Conservation (phyloP, 2,113 vertebrate genomes). For the Nasalis larvatus region DNA sequence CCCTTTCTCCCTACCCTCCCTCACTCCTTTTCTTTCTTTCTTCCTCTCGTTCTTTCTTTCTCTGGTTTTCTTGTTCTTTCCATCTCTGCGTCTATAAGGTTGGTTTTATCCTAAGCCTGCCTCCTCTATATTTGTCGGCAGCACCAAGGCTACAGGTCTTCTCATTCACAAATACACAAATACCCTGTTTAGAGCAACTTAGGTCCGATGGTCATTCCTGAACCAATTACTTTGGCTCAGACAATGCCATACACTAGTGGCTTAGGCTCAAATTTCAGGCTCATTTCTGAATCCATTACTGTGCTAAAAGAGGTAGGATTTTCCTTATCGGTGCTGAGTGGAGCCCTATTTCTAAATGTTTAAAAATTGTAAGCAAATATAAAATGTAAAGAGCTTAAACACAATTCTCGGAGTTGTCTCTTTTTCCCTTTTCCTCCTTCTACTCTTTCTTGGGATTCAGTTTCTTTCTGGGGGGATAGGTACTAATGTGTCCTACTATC, state of each 20-base stretch:
- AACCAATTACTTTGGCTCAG: neutral
- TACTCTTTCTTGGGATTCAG: neutral
- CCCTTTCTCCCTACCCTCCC: neutral
- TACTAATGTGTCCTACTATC: neutral
- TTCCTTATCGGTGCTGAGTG: neutral
- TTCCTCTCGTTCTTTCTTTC: neutral
- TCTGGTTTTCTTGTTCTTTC: neutral
- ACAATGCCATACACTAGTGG: neutral
- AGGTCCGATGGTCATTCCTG: neutral
- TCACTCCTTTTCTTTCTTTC: rapidly evolving
- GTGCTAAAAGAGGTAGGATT: neutral
- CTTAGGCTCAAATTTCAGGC: neutral
- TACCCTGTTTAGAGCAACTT: neutral
- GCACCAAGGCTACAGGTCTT: neutral
- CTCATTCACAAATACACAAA: neutral
- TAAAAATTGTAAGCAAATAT: neutral
- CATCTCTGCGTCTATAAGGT: neutral
- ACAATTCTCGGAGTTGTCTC: neutral
- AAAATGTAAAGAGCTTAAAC: neutral
- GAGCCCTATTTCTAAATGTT: neutral
- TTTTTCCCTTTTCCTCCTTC: neutral
- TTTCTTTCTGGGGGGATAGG: neutral
- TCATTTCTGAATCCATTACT: neutral
- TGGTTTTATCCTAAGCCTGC: neutral
- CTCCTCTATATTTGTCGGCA: neutral